phyloP scores from a whole-genome alignment of 2,113 vertebrate genomes.

The Atlantisia rogersi region DNA sequence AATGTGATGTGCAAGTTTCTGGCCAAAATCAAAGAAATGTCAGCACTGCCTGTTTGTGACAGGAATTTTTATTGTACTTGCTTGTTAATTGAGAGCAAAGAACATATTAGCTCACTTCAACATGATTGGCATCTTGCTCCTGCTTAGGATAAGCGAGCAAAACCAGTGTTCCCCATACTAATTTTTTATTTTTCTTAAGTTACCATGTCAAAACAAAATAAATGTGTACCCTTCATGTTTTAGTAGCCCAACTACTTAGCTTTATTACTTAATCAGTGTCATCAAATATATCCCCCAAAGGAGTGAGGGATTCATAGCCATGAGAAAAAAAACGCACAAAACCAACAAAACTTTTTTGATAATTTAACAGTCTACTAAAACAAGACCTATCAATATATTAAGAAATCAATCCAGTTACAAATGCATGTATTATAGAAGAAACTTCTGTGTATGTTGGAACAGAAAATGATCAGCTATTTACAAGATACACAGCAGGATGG shows the following conservation, averaged over 20 bases:
- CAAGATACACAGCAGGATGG: conserved; percentile 75
- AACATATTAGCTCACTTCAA: conserved; percentile 73
- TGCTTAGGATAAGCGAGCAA: conserved; percentile 63
- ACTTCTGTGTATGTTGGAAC: conserved; percentile 57
- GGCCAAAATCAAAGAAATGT: conserved; percentile 62
- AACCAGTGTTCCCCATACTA: conserved; percentile 71
- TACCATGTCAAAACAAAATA: conserved; percentile 69
- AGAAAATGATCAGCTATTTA: conserved; percentile 77
- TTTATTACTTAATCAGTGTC: conserved; percentile 73
- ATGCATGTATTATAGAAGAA: conserved; percentile 71
- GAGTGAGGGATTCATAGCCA: conserved; percentile 66
- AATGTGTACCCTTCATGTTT: conserved; percentile 68
- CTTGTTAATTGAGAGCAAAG: conserved; percentile 73
- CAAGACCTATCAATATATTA: conserved; percentile 79
- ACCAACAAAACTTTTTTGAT: conserved; percentile 70
- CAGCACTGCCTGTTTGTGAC: conserved; percentile 63
- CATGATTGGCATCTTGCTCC: conserved; percentile 64
- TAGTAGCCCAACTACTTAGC: conserved; percentile 79
- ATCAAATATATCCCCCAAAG: conserved; percentile 60
- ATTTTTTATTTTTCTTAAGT: conserved; percentile 70
- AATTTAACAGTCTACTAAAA: conserved; percentile 81
- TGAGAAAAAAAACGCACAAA: conserved; percentile 68
- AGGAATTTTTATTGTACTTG: conserved; percentile 79
- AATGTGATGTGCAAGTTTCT: background rate
- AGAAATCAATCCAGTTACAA: conserved; percentile 82